Percentiles rank a stretch among this genome's conserved stretches.
Conservation (phyloP, 2,797 vertebrate genomes). For the Chelon auratus region DNA sequence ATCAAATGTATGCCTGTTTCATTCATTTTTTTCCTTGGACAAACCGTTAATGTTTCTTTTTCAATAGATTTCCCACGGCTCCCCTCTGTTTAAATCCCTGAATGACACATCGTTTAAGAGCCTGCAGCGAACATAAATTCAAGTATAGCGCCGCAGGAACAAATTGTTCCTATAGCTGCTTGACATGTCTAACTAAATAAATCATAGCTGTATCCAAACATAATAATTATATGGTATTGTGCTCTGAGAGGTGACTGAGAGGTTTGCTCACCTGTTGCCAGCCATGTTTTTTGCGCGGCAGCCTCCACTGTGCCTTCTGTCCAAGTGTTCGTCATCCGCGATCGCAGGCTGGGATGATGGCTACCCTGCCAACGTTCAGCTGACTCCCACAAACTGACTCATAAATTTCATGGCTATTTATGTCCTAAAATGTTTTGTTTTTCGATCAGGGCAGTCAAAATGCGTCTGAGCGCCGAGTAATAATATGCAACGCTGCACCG, state of each 20-base stretch:
- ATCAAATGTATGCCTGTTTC: neutral
- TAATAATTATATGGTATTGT: conserved; percentile 32
- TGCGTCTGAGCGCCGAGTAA: conserved; percentile 24
- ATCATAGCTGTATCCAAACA: conserved; percentile 42
- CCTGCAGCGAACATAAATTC: conserved; percentile 44
- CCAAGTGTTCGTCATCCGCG: conserved; percentile 39
- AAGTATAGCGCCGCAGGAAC: conserved; percentile 28
- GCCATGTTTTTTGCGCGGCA: neutral
- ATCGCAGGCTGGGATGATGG: conserved; percentile 49
- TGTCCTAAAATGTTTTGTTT: conserved; percentile 35
- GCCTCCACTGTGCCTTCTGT: conserved; percentile 19
- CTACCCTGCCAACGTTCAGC: conserved; percentile 35
- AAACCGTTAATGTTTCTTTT: conserved; percentile 1
- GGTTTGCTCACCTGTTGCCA: conserved; percentile 45
- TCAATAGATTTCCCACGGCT: conserved; percentile 20
- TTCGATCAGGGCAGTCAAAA: conserved; percentile 14
- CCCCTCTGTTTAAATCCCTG: conserved; percentile 31
- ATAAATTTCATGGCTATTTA: conserved; percentile 53
- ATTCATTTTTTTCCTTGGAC: neutral
- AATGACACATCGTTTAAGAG: conserved; percentile 50
- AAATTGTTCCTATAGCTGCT: conserved; percentile 50
- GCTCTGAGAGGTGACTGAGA: conserved; percentile 20
- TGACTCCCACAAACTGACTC: conserved; percentile 62
- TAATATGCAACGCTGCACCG: conserved; percentile 10
- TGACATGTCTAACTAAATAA: conserved; percentile 50